Percentiles rank a stretch among this genome's conserved stretches.
Evolutionary conservation across 2,113 vertebrate species (phyloP).

Genomic region (Sorex fumeus): DNA sequence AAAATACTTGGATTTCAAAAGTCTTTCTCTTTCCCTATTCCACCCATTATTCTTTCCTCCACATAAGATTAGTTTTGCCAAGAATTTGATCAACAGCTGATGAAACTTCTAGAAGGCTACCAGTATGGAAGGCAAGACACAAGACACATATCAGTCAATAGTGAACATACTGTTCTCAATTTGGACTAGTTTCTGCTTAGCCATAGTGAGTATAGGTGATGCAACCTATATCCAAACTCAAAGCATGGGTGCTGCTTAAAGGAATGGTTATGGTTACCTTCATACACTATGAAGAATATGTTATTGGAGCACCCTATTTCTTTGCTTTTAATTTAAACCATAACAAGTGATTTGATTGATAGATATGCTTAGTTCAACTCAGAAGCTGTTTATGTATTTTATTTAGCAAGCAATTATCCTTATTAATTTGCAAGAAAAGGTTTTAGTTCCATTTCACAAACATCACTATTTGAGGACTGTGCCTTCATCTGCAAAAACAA

Average conservation of each 20-base stretch:
- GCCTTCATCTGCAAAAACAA: constrained; percentile 70
- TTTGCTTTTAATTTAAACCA: constrained; percentile 38
- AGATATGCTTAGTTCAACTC: not conserved
- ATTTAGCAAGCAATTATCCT: constrained; percentile 42
- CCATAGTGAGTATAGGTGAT: not conserved
- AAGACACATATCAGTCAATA: not conserved
- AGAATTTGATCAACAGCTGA: not conserved
- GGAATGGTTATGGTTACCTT: not conserved
- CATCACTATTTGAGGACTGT: constrained; percentile 55
- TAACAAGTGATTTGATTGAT: not conserved
- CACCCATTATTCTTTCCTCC: not conserved
- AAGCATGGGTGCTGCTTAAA: not conserved
- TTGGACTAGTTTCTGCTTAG: not conserved
- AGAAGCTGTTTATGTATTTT: constrained; percentile 52
- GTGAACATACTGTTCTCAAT: not conserved
- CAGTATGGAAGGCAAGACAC: not conserved
- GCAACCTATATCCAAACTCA: not conserved
- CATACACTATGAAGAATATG: not conserved
- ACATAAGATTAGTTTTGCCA: constrained; percentile 1
- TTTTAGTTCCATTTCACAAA: constrained; percentile 58
- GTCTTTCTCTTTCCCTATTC: not conserved
- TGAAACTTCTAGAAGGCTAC: constrained; percentile 3
- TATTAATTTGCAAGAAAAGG: not conserved
- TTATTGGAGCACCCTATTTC: not conserved
- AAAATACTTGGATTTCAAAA: not conserved